These are phyloP conservation scores for Hippocampus comes DNA, from an alignment of 2,113 vertebrate genomes.

Conservation along the genomic window DNA sequence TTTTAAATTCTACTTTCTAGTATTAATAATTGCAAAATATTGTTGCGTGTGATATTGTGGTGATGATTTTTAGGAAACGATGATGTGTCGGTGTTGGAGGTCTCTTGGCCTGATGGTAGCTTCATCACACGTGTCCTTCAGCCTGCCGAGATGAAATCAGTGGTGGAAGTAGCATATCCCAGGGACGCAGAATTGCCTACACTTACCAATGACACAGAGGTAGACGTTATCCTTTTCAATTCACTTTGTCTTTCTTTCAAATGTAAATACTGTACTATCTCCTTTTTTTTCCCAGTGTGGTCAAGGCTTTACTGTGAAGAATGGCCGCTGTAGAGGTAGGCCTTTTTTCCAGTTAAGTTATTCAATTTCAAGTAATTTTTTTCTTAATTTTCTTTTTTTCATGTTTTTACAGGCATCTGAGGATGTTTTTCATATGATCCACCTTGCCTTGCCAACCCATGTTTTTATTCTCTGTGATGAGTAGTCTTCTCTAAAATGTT, in stretches of 20 bases:
- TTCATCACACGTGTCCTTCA: slow-evolving; percentile 67
- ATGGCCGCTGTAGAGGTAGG: slow-evolving; percentile 82
- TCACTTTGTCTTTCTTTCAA: slow-evolving; percentile 1
- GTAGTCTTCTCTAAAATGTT: not conserved
- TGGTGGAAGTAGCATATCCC: slow-evolving; percentile 82
- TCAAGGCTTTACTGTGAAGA: slow-evolving; percentile 79
- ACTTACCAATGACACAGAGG: slow-evolving; percentile 71
- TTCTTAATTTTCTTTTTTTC: slow-evolving; percentile 9
- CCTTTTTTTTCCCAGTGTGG: slow-evolving; percentile 76
- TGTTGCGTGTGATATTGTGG: not conserved
- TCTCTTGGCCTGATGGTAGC: slow-evolving; percentile 83
- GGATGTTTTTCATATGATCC: slow-evolving; percentile 13
- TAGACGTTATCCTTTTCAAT: slow-evolving; percentile 35
- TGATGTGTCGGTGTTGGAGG: slow-evolving; percentile 81
- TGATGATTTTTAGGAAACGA: slow-evolving; percentile 74
- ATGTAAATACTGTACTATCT: not conserved
- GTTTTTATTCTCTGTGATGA: not conserved
- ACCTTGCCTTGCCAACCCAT: slow-evolving; percentile 26
- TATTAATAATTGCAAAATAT: not conserved
- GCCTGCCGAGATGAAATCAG: slow-evolving; percentile 79
- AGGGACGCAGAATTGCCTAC: slow-evolving; percentile 43
- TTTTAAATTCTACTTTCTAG: not conserved
- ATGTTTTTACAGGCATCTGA: slow-evolving; percentile 55
- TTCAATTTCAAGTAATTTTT: not conserved
- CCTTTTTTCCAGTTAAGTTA: not conserved